phyloP scores from a whole-genome alignment of 1,140 invertebrate species.

The Tetranychus urticae region DNA sequence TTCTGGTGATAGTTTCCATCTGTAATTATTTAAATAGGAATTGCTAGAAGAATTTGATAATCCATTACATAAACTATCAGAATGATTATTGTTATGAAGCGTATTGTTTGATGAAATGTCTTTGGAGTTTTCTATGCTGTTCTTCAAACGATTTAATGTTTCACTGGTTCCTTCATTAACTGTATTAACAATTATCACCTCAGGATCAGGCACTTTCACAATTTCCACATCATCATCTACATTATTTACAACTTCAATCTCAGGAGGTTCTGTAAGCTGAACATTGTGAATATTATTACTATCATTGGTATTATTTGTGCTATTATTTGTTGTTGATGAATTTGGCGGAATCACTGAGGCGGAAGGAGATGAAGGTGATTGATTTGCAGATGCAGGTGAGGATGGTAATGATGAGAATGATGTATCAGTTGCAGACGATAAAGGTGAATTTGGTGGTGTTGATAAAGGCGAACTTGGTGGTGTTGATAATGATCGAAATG shows the following conservation, averaged over 20 bases:
- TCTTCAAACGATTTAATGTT: too few species aligned
- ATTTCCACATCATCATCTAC: slow-evolving; percentile 20
- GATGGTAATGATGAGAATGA: slow-evolving; percentile 3
- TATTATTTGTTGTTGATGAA: background rate
- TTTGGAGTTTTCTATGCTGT: too few species aligned
- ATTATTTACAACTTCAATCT: slow-evolving; percentile 42
- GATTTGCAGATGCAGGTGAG: slow-evolving; percentile 1
- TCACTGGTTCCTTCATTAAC: too few species aligned
- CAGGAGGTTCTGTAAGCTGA: slow-evolving; percentile 19
- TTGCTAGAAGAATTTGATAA: background rate
- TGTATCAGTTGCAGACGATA: background rate
- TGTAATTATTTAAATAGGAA: background rate
- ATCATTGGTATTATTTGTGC: background rate
- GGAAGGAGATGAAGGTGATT: background rate
- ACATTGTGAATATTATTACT: background rate
- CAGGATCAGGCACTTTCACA: too few species aligned
- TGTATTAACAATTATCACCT: too few species aligned
- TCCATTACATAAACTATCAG: background rate
- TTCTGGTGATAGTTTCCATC: background rate
- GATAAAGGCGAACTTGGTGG: background rate
- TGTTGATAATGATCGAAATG: slow-evolving; percentile 17
- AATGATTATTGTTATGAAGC: background rate
- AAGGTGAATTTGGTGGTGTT: slow-evolving; percentile 13
- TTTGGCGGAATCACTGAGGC: background rate
- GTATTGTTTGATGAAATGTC: too few species aligned